Conservation (phyloP, 2,113 vertebrate genomes). For the Mellivora capensis region DNA sequence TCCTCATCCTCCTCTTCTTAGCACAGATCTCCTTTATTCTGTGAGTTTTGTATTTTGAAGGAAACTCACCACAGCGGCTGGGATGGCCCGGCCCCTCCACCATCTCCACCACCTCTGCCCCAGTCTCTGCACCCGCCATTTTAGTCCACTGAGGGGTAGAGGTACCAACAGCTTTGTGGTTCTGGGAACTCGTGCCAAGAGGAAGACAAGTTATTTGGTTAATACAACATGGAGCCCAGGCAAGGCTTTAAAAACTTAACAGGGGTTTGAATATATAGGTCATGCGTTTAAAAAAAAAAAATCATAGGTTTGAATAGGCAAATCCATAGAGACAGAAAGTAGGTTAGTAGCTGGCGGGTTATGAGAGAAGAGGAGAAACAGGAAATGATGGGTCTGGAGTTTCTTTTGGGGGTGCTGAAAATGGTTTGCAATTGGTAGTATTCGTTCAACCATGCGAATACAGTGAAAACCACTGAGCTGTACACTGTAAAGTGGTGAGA, state of each 20-base stretch:
- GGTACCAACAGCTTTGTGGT: not conserved
- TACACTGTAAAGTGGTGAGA: not conserved
- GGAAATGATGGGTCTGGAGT: not conserved
- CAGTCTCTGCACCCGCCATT: not conserved
- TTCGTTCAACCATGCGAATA: not conserved
- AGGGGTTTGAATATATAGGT: not conserved
- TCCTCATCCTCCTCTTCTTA: not conserved
- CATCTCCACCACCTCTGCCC: accelerated
- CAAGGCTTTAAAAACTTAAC: not conserved
- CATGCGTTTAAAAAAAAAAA: not conserved
- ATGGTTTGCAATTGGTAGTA: not conserved
- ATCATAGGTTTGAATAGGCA: not conserved
- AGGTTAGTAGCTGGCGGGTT: too few relatives aligned
- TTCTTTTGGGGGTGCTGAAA: not conserved
- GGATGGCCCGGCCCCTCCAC: not conserved
- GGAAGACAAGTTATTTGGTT: not conserved
- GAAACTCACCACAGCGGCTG: not conserved
- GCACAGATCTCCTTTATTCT: not conserved
- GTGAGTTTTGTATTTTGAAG: not conserved
- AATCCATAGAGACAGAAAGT: not conserved
- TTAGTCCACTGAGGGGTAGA: not conserved
- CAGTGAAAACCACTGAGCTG: not conserved
- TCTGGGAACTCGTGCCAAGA: not conserved
- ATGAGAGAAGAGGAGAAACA: not conserved
- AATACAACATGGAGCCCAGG: not conserved